A percentile compares a stretch with the other conserved stretches of the same genome.
phyloP scores from a whole-genome alignment of 1,140 invertebrate genomes.

The Macrostomum lignano region DNA sequence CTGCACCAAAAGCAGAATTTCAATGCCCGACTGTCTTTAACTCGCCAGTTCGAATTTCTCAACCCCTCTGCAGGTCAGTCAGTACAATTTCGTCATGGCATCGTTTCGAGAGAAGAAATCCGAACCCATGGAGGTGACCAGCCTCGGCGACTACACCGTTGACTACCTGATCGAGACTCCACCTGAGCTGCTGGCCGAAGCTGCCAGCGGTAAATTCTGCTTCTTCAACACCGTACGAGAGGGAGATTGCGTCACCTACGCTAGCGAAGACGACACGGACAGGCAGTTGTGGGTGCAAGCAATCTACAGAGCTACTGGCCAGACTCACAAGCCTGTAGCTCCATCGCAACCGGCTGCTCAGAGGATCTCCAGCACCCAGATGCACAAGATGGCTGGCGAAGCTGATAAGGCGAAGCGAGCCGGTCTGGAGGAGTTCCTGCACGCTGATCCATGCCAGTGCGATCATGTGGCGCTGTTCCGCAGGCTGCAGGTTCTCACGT shows the following conservation, averaged over 20 bases:
- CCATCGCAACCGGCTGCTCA: neutral
- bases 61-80: slow-evolving; percentile 47
- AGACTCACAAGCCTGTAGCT: slow-evolving; percentile 66
- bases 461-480: slow-evolving; percentile 72
- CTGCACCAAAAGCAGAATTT: no score
- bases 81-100: slow-evolving; percentile 98
- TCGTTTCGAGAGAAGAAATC: slow-evolving; percentile 96
- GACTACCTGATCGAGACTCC: no score
- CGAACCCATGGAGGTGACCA: slow-evolving; percentile 96
- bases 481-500: slow-evolving; percentile 56
- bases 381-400: neutral
- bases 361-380: slow-evolving; percentile 7
- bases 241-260: slow-evolving; percentile 80
- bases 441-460: slow-evolving; percentile 81
- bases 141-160: slow-evolving; percentile 89
- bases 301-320: slow-evolving; percentile 86
- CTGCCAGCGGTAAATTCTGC: no score
- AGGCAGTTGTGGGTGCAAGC: slow-evolving; percentile 84
- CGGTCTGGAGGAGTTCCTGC: slow-evolving; percentile 96
- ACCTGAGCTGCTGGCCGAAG: no score
- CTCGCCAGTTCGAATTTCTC: no score
- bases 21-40: no score
- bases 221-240: slow-evolving; percentile 96
- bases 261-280: slow-evolving; percentile 88
- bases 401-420: no score